phyloP scores from a whole-genome alignment of 2,113 vertebrate species.

The Physeter macrocephalus region DNA sequence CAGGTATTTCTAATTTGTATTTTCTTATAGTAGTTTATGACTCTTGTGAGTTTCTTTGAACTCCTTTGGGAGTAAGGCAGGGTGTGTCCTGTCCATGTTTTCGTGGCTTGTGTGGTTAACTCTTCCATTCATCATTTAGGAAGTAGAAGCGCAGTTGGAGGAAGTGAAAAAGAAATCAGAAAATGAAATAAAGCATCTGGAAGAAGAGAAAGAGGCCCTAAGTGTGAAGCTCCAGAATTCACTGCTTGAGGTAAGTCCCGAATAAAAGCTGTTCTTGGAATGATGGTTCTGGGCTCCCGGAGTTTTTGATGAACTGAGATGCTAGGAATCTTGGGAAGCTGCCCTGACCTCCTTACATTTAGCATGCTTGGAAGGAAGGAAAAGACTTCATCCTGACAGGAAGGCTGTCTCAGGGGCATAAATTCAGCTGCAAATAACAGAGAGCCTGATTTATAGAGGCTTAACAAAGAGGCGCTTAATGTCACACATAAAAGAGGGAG shows the following conservation, averaged over 20 bases:
- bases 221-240: slow-evolving; percentile 85
- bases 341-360: background rate
- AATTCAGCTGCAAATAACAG: background rate
- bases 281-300: background rate
- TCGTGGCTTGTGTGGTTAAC: background rate
- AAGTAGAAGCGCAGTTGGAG: slow-evolving; percentile 82
- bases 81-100: background rate
- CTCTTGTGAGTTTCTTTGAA: background rate
- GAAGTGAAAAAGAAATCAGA: slow-evolving; percentile 86
- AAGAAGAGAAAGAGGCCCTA: slow-evolving; percentile 86
- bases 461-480: background rate
- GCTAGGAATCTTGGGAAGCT: background rate
- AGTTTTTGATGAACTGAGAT: background rate
- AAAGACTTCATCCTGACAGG: background rate
- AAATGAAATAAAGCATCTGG: slow-evolving; percentile 81
- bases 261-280: no score
- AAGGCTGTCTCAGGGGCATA: background rate
- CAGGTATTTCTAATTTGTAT: background rate
- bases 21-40: background rate
- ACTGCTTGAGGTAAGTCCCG: slow-evolving; percentile 83
- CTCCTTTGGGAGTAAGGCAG: background rate
- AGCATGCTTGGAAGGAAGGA: background rate
- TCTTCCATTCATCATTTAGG: slow-evolving; percentile 68
- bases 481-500: background rate
- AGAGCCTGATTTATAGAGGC: background rate